Conservation (phyloP, 2,888 invertebrate genomes). For the Acrobasis consociella region DNA sequence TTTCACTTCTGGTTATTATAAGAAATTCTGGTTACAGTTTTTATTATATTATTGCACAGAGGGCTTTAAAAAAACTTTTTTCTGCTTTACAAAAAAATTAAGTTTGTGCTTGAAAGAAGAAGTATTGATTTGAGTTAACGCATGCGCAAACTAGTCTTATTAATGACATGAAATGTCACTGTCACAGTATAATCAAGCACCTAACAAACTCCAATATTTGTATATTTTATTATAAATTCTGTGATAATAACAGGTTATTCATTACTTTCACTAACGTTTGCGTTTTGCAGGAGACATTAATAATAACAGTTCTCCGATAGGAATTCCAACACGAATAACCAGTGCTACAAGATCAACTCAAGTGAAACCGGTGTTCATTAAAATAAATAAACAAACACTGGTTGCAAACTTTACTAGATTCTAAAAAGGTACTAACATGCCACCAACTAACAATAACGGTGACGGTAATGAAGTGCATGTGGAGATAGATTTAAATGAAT, state of each 20-base stretch:
- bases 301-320: not conserved
- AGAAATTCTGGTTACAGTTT: too few relatives aligned
- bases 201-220: not conserved
- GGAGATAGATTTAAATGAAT: not conserved
- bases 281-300: not conserved
- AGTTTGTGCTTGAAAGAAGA: not conserved
- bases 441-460: constrained; percentile 4
- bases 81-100: not conserved
- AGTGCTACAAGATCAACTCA: not conserved
- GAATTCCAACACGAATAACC: constrained; percentile 8
- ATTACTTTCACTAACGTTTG: not conserved
- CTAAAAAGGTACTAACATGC: not conserved
- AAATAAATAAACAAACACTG: not conserved
- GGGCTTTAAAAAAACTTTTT: too few relatives aligned
- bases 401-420: not conserved
- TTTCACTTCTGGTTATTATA: too few relatives aligned
- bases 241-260: too few relatives aligned
- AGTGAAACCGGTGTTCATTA: not conserved
- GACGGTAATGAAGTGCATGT: not conserved
- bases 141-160: not conserved
- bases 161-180: not conserved
- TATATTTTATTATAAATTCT: not conserved
- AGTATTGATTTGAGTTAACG: not conserved
- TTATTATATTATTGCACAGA: too few relatives aligned
- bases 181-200: not conserved